phyloP scores from a whole-genome alignment of 2,888 invertebrate genomes.

The Cheilosia scutellata region DNA sequence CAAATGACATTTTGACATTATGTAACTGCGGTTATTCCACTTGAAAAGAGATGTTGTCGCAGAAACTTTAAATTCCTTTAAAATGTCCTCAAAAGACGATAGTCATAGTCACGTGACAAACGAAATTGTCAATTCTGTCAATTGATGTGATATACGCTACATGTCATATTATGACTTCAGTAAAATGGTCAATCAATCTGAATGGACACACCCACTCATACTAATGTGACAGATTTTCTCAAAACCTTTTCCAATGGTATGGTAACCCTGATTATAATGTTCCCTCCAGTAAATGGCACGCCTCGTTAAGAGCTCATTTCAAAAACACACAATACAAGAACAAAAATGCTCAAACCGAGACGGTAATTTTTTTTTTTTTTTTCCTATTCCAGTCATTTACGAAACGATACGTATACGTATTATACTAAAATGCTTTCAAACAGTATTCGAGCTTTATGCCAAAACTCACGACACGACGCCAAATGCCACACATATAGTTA shows the following conservation, averaged over 20 bases:
- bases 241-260: background rate
- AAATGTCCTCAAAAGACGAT: too few species aligned
- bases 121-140: too few species aligned
- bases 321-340: slow-evolving; percentile 67
- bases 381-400: slow-evolving; percentile 18
- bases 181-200: too few species aligned
- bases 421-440: slow-evolving; percentile 33
- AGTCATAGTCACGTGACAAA: too few species aligned
- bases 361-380: slow-evolving; percentile 44
- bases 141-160: too few species aligned
- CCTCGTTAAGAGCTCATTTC: slow-evolving; percentile 66
- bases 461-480: slow-evolving; percentile 51
- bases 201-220: background rate
- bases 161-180: too few species aligned
- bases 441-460: slow-evolving; percentile 60
- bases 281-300: slow-evolving; percentile 50
- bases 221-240: too few species aligned
- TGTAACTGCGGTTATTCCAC: too few species aligned
- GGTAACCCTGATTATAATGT: slow-evolving; percentile 33
- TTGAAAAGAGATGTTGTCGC: too few species aligned
- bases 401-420: background rate
- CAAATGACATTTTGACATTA: too few species aligned
- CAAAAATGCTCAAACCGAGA: slow-evolving; percentile 63
- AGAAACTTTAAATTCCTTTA: too few species aligned
- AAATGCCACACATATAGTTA: slow-evolving; percentile 37